A percentile compares a stretch with the other conserved stretches of the same genome.
Evolutionary conservation across 2,797 vertebrate genomes (phyloP).

Genomic region (Megalops cyprinoides): DNA sequence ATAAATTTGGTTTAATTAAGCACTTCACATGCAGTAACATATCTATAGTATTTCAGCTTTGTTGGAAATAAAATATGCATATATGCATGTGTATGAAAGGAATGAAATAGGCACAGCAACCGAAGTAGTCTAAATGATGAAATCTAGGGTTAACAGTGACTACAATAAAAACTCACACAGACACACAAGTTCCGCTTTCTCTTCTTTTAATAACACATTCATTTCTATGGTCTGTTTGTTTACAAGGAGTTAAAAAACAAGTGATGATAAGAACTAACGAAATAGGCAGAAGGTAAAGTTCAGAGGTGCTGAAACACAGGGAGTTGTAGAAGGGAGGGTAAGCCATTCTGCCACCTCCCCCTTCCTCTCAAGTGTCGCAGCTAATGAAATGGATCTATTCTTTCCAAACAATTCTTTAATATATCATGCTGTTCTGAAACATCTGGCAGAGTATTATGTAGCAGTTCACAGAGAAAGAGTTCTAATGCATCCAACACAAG

Average conservation of each 20-base stretch:
- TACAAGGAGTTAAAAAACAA: conserved; percentile 65
- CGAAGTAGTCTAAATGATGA: no score
- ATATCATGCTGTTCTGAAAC: conserved; percentile 59
- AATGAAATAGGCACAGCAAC: no score
- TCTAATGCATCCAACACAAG: conserved; percentile 75
- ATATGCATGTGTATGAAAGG: no score
- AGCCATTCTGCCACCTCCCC: no score
- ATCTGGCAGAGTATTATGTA: conserved; percentile 45
- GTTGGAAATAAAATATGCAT: no score
- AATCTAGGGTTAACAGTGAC: no score
- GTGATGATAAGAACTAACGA: conserved; percentile 78
- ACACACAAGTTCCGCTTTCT: conserved; percentile 15
- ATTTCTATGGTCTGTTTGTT: conserved; percentile 32
- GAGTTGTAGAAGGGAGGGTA: neutral
- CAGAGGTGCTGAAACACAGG: conserved; percentile 44
- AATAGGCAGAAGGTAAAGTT: conserved; percentile 77
- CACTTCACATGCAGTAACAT: no score
- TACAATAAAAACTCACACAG: neutral
- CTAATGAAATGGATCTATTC: conserved; percentile 5
- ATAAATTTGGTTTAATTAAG: no score
- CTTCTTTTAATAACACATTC: conserved; percentile 34
- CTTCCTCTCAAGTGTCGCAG: conserved; percentile 2
- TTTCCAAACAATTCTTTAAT: conserved; percentile 2
- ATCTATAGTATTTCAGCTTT: no score
- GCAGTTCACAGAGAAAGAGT: conserved; percentile 61